Base-by-base conservation (phyloP, 1,140 invertebrate species). In the Zaprionus africanus region DNA sequence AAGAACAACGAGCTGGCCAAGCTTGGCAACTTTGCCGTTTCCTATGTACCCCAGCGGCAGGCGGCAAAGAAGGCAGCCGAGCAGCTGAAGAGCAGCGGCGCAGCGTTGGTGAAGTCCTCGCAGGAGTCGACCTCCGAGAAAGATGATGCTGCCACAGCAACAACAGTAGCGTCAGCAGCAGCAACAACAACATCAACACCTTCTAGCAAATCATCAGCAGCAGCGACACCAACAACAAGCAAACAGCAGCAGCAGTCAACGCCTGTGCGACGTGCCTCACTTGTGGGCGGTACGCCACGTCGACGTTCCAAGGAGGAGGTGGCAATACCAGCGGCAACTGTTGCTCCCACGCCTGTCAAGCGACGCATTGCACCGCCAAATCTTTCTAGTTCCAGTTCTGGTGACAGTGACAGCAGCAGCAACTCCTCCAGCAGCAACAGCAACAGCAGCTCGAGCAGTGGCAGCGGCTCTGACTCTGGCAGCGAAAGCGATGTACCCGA, bases 21-120 rank as follows among this genome's bases (percentile, higher is more conserved):
- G 49, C 94, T 94, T 71, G 94, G 94, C 67, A 96, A 97, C 85
- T 95, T 96, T 74, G 93, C 92, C 17, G 93, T 97, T 17, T 95
- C 96, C 1, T 97, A 97, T 93, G 97, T 98, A 41, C 97, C 97
- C 1, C 97, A 98, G 91, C 93, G 97, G 43, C 96, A 97, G 93
- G 97, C 97, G 5, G 97, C 97, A 38, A 98, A 97, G 91, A 98
- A 98, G 92, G 97, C 97, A 3, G 97, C 97, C 12, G 97, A 97
- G 79, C 97, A 97, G 85, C 96, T 98, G 46, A 97, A 98, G 85
- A 97, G 96, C 93, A 96, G 96, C 49, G 93, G 96, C 62, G 58
- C 66, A 9, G 53, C 71, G 1, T 15, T 72, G 5, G 95, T 94
- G 24, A 96, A 96, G 77, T 94, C 94, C 2, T 41, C 46, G 78